A percentile compares a stretch with the other conserved stretches of the same genome.
These are phyloP conservation scores for Cavia aperea DNA, from an alignment of 2,113 vertebrate genomes.

Conservation along the genomic window DNA sequence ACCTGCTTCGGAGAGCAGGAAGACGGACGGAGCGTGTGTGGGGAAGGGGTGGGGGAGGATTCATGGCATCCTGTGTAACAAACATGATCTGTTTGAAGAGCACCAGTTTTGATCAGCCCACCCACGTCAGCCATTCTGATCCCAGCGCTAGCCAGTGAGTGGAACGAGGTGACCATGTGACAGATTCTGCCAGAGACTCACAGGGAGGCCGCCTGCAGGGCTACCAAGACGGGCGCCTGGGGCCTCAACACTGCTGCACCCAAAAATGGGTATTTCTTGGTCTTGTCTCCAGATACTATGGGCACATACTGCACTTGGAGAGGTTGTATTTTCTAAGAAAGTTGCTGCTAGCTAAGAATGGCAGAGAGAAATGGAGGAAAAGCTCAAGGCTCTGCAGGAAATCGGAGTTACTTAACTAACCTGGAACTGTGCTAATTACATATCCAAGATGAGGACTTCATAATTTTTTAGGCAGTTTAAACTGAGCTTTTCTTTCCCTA, in stretches of 20 bases:
- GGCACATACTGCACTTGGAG: neutral
- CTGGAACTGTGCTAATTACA: neutral
- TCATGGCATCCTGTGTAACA: neutral
- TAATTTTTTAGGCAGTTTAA: neutral
- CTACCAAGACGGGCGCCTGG: neutral
- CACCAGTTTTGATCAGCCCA: neutral
- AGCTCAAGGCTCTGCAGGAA: neutral
- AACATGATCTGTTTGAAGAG: too few species aligned
- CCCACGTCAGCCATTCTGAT: neutral
- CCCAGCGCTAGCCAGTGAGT: neutral
- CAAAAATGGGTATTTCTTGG: neutral
- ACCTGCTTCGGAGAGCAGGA: neutral
- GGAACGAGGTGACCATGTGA: neutral
- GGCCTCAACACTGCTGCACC: neutral
- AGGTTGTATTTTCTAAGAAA: neutral
- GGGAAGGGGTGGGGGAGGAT: neutral
- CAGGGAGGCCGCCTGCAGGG: neutral
- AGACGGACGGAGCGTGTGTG: neutral
- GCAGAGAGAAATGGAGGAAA: neutral
- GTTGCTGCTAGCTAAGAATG: neutral
- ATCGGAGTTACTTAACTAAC: neutral
- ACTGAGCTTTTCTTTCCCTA: neutral
- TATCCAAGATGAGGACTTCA: neutral
- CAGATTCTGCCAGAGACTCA: neutral
- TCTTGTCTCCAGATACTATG: neutral